phyloP scores from a whole-genome alignment of 92 coral and sea anemone genomes.

The Palythoa heliodiscus region DNA sequence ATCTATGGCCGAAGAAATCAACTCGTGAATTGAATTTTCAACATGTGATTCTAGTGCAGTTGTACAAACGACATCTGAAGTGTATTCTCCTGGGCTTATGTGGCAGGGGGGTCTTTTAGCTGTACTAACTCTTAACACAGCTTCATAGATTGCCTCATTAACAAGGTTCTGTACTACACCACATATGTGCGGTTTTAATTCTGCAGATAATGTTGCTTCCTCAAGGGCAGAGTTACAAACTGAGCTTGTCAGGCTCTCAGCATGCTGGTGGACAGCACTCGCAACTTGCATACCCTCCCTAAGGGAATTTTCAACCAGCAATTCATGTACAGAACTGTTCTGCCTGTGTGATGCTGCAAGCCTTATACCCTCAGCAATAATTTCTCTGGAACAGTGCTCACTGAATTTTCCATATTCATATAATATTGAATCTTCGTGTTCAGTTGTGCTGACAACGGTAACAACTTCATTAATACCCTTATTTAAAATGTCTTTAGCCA shows the following conservation, averaged over 20 bases:
- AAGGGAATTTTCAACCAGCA: slow-evolving; percentile 34
- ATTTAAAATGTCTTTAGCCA: slow-evolving; percentile 64
- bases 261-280: slow-evolving; percentile 26
- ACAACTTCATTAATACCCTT: slow-evolving; percentile 57
- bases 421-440: slow-evolving; percentile 48
- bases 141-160: slow-evolving; percentile 83
- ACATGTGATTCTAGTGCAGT: slow-evolving; percentile 36
- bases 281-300: slow-evolving; percentile 35
- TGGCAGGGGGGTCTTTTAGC: slow-evolving; percentile 11
- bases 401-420: slow-evolving; percentile 59
- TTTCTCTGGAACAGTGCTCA: slow-evolving; percentile 18
- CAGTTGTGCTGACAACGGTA: slow-evolving; percentile 46
- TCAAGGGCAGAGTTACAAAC: slow-evolving; percentile 33
- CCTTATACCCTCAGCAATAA: slow-evolving; percentile 25
- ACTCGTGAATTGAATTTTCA: slow-evolving; percentile 37
- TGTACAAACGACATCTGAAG: slow-evolving; percentile 15
- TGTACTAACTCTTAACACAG: slow-evolving; percentile 62
- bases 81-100: neutral
- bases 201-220: slow-evolving; percentile 48
- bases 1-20: slow-evolving; percentile 45
- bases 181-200: slow-evolving; percentile 70
- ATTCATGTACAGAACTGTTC: slow-evolving; percentile 25
- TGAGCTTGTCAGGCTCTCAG: slow-evolving; percentile 31
- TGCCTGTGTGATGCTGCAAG: slow-evolving; percentile 28
- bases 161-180: slow-evolving; percentile 82